These are phyloP conservation scores for Neoarius graeffei DNA, from an alignment of 2,113 vertebrate species.

Conservation along the genomic window DNA sequence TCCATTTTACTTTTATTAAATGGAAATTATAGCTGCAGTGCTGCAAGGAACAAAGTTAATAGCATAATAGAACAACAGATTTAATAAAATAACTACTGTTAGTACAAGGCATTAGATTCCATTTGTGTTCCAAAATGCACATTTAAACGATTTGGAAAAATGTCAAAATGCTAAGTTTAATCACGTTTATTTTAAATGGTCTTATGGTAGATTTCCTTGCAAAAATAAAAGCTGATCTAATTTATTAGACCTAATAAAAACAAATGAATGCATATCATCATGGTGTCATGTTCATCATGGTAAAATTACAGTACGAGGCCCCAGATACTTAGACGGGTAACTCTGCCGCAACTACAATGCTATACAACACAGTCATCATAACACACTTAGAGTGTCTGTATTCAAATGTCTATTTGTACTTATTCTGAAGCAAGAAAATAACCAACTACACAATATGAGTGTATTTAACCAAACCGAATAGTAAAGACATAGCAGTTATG, in stretches of 20 bases:
- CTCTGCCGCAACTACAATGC: not conserved
- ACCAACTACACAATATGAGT: not conserved
- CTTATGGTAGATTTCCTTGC: not conserved
- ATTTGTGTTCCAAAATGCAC: not conserved
- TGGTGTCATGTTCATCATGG: not conserved
- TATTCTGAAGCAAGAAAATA: not conserved
- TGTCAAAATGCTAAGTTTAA: not conserved
- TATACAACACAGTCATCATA: not conserved
- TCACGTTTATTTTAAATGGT: not conserved
- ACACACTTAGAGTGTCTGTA: not conserved
- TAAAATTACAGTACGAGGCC: not conserved
- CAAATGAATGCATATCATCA: not conserved
- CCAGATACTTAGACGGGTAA: not conserved
- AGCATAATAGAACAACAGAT: not conserved
- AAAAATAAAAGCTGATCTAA: not conserved
- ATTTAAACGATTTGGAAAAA: not conserved
- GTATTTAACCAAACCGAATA: not conserved
- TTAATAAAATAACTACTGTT: not conserved
- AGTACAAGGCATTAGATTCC: not conserved
- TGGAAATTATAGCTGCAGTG: not conserved
- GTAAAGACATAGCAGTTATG: not conserved
- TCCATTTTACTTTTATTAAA: conserved; percentile 53
- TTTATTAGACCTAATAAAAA: not conserved
- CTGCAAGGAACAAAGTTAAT: not conserved
- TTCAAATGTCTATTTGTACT: not conserved